Percentiles rank a stretch among this genome's conserved stretches.
Evolutionary conservation across 2,888 invertebrate species (phyloP).

Genomic region (Lepidocyrtinus sp.): DNA sequence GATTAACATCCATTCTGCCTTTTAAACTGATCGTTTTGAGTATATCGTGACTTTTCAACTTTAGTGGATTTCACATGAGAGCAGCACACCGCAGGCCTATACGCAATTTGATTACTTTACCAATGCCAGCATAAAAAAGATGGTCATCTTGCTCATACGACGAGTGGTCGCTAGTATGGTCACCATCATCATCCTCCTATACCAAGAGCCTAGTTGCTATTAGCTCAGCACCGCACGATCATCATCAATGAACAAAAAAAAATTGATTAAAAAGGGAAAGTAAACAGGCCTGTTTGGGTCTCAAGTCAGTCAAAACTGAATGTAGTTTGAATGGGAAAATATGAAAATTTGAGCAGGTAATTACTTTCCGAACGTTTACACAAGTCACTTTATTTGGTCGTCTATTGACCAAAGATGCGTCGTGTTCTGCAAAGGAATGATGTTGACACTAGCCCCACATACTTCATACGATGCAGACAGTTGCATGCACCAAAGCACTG

Average conservation of each 20-base stretch:
- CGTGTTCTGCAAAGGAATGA: too few relatives aligned
- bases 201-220: too few relatives aligned
- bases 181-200: neutral
- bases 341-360: conserved; percentile 20
- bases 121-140: neutral
- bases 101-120: neutral
- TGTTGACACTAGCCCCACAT: too few relatives aligned
- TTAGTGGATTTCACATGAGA: neutral
- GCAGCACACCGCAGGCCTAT: neutral
- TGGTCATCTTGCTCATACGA: too few relatives aligned
- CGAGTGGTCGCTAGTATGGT: neutral
- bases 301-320: conserved; percentile 24
- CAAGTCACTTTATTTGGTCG: too few relatives aligned
- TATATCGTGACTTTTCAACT: neutral
- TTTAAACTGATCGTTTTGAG: too few relatives aligned
- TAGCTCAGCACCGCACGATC: too few relatives aligned
- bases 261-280: conserved; percentile 56
- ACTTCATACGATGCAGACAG: too few relatives aligned
- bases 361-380: too few relatives aligned
- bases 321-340: conserved; percentile 41
- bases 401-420: too few relatives aligned
- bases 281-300: conserved; percentile 30
- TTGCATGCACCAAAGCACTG: too few relatives aligned
- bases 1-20: neutral
- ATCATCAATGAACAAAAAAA: neutral